Base-by-base conservation (phyloP, 2,888 invertebrate species). In the Cheiracanthium punctorium region DNA sequence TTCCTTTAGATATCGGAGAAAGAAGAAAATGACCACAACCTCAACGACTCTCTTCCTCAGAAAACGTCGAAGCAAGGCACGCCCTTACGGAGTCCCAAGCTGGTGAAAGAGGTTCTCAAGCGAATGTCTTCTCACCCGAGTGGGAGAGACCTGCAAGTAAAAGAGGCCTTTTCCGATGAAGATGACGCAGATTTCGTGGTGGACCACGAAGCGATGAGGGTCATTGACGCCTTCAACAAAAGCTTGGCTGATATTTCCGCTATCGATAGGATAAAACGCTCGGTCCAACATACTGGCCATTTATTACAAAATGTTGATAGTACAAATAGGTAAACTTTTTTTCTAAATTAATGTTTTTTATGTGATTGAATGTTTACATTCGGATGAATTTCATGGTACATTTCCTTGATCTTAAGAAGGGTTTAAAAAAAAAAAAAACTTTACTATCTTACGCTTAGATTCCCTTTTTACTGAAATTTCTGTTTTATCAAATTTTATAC, bases 71-170 rank as follows among this genome's bases (percentile, higher is more conserved):
- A 32, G n/a, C 69, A 82, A 71, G 29, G 58, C n/a, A 76, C 81
- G 0, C 64, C 85, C 0, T 52, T 87, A 0, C 80, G 77, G 1
- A 82, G 82, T 20, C 87, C 82, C 0, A 79, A 79, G 14, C 28
- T 87, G 28, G 87, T 87, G 43, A 87, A 87, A 28, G 87, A 87
- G 30, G 82, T 87, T 8, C 71, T 87, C 41, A 82, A 87, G 20
- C 65, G 80, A 14, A 87, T 82, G 82, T 75, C 82, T 30, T 82
- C 80, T 2, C 74, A 82, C 28, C 87, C 82, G 2, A 86, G 85
- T 28, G 82, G 85, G 8, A 0, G 71, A 20, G 71, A 71, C 30
- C 71, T 80, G 28, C 71, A 80, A 48, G 69, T 64, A 14, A 28
- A 24, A 1, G 75, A 80, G 5, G 29, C 70, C 4, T 80, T 70